Base-by-base conservation (phyloP, 2,113 vertebrate genomes). In the Petromus typicus region DNA sequence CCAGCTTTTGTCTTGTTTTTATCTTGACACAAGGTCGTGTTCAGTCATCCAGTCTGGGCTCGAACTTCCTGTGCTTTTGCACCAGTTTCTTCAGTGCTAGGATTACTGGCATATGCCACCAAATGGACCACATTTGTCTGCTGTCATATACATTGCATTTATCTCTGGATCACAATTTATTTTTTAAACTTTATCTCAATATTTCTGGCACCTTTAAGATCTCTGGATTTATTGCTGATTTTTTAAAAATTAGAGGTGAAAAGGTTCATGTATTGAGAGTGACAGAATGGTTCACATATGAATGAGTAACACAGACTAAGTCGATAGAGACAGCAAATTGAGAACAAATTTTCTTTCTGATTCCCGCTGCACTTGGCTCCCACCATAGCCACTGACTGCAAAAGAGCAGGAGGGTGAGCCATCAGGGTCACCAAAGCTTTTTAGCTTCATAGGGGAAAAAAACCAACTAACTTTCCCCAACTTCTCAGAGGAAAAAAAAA, bases 221-320 rank as follows among this genome's bases (percentile, higher is more conserved):
- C 89, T 80, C 61, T 90, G 82, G 14, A 67, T 80, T 90, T 93
- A 75, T 30, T 61, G n/a, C 8, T 92, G 76, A 66, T 86, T 45
- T n/a, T 88, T 92, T 83, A 7, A 54, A 94, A 90, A 66, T 63
- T 3, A 67, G n/a, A 18, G 23, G 89, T 82, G 57, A 84, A 78
- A 48, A 56, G 89, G 30, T 9, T 69, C 56, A n/a, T 25, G 37
- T 17, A 63, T n/a, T 79, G 54, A 78, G n/a, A 54, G 32, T 30
- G 32, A 37, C 18, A 64, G 61, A 54, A 89, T 57, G 45, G 63
- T 3, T 89, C 22, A 43, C 2, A 30, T 4, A 51, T 43, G 63
- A 76, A 37, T 25, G n/a, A 43, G 4, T 22, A 87, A 51, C 22
- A 54, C 6, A 43, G 34, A 88, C 23, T 64, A 89, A 93, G 71